A percentile compares a stretch with the other conserved stretches of the same genome.
phyloP scores from a whole-genome alignment of 1,140 invertebrate genomes.

The Dendrolimus kikuchii region DNA sequence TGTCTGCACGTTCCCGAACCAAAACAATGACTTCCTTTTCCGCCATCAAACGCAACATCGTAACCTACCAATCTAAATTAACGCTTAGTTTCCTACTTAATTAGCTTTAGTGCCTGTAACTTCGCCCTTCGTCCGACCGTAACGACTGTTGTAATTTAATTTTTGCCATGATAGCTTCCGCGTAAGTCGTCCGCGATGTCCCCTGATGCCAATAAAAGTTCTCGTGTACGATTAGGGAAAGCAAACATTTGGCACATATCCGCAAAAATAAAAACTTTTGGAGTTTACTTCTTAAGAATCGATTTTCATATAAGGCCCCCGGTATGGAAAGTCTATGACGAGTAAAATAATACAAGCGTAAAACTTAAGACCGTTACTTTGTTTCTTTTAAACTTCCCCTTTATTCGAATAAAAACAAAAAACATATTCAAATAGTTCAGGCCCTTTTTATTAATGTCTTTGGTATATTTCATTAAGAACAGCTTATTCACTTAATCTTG shows the following conservation, averaged over 20 bases:
- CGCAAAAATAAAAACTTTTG: neutral
- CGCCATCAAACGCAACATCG: slow-evolving; percentile 35
- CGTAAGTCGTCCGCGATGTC: slow-evolving; percentile 29
- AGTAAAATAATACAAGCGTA: too few relatives aligned
- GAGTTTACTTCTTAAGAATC: too few relatives aligned
- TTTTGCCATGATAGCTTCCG: slow-evolving; percentile 44
- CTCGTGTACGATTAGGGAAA: slow-evolving; percentile 17
- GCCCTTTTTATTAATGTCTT: too few relatives aligned
- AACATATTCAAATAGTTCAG: too few relatives aligned
- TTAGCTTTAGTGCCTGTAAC: slow-evolving; percentile 52
- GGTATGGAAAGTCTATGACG: too few relatives aligned
- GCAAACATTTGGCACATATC: neutral
- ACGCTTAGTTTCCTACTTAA: slow-evolving; percentile 59
- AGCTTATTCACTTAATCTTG: too few relatives aligned
- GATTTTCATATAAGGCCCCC: too few relatives aligned
- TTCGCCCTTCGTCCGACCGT: slow-evolving; percentile 25
- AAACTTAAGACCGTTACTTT: too few relatives aligned
- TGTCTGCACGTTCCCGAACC: neutral
- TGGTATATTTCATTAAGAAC: too few relatives aligned
- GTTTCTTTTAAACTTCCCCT: too few relatives aligned
- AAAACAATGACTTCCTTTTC: slow-evolving; percentile 18
- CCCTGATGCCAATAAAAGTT: slow-evolving; percentile 31
- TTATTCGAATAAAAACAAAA: too few relatives aligned
- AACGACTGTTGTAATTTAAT: slow-evolving; percentile 56
- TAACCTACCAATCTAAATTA: slow-evolving; percentile 59